A percentile compares a stretch with the other conserved stretches of the same genome.
Conservation (phyloP, 2,113 vertebrate species). For the Coryphaenoides rupestris region DNA sequence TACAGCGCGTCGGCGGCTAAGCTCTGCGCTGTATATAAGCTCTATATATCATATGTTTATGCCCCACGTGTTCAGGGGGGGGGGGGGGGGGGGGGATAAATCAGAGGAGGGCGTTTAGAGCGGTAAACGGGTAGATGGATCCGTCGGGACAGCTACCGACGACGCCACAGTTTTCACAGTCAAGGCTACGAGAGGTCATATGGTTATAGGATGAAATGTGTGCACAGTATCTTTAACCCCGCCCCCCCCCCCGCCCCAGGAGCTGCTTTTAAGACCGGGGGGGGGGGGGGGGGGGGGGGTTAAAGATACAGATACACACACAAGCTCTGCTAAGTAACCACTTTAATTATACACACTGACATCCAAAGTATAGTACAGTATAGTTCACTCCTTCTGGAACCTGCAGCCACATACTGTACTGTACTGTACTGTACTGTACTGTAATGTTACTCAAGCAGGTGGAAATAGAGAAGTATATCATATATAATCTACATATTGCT, state of each 20-base stretch:
- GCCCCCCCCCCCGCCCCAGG: not conserved
- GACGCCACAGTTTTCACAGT: not conserved
- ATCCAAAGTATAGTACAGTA: too few species aligned
- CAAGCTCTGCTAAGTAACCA: too few species aligned
- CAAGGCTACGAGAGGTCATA: conserved; percentile 40
- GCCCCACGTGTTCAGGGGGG: too few species aligned
- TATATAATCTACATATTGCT: too few species aligned
- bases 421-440: too few species aligned
- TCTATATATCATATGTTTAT: conserved; percentile 7
- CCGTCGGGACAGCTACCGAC: conserved; percentile 17
- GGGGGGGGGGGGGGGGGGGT: not conserved
- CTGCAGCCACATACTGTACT: too few species aligned
- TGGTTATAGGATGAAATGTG: conserved; percentile 21
- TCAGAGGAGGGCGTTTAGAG: conserved; percentile 17
- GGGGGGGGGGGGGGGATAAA: conserved; percentile 18
- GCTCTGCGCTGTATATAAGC: conserved; percentile 24
- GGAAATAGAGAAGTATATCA: too few species aligned
- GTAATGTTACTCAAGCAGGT: too few species aligned
- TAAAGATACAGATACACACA: too few species aligned
- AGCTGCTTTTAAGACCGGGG: not conserved
- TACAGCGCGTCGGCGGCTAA: not conserved
- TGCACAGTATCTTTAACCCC: too few species aligned
- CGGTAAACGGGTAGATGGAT: conserved; percentile 15
- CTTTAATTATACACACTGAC: too few species aligned
- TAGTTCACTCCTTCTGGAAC: too few species aligned